Evolutionary conservation across 1,140 invertebrate genomes (phyloP), one percentile per base, ranked within the genome.

Genomic region (Lutraria rhynchaena): DNA sequence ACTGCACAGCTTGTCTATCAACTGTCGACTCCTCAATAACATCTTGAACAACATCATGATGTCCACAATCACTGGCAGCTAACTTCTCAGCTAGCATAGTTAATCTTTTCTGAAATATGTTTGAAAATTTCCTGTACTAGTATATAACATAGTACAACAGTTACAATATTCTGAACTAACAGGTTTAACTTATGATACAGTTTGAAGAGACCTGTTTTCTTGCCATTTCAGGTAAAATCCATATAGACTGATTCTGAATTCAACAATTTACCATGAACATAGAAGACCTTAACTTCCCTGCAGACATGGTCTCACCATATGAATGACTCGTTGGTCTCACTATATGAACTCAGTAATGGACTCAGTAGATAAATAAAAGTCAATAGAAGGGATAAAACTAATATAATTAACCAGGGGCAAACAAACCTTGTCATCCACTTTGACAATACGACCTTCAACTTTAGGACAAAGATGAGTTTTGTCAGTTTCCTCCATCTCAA

Each of bases 371-470:
- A 13, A 5, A 11, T n/a, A 55, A 5, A 55, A 22, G 53, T 15
- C 7, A 55, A 55, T 7, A 55, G 5, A 7, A 11, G 15, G n/a
- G 24, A 55, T 24, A 55, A 55, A 55, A 55, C 24, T 22, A 55
- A 5, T 22, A 5, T 55, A n/a, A n/a, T 5, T 55, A 7, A 55
- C 22, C 15, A 55, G 24, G 5, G 5, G 19, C 4, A 4, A 44
- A 4, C 44, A 77, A 35, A 90, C 89, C 86, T 88, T 78, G n/a
- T 89, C 85, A 60, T 89, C 83, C 29, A 85, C 65, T 37, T 81
- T 57, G 44, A 86, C 86, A 49, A 90, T 90, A 35, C 89, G 67
- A 0, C 87, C 87, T 51, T 90, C 88, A 19, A 89, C 85, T 33
- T 63, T 85, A 0, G 89, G 89, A 58, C 85, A 69, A 3, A 90